Conservation (phyloP, 2,888 invertebrate species). For the Cetonia aurata region DNA sequence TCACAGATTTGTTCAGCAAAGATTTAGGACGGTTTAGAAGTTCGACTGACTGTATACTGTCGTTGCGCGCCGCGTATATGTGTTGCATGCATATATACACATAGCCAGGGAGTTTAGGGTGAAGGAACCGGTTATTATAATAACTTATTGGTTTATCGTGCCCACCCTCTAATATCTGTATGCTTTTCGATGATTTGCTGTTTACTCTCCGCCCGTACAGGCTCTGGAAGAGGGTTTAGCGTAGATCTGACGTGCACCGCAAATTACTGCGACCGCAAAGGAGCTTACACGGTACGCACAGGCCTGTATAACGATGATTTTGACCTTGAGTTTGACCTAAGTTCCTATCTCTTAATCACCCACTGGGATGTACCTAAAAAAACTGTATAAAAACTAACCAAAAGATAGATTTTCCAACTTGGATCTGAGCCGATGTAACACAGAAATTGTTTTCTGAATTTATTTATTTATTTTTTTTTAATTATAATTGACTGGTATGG, state of each 20-base stretch:
- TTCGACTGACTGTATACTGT: conserved; percentile 51
- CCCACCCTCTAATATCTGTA: conserved; percentile 59
- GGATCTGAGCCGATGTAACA: too few species aligned
- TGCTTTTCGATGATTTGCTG: conserved; percentile 63
- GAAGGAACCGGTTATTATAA: conserved; percentile 55
- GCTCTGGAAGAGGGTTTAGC: not conserved
- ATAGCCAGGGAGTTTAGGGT: conserved; percentile 18
- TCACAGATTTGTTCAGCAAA: conserved; percentile 63
- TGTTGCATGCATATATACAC: not conserved
- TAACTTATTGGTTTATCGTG: conserved; percentile 63
- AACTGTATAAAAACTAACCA: too few species aligned
- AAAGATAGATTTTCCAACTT: too few species aligned
- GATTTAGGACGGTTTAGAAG: conserved; percentile 65
- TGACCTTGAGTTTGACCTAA: conserved; percentile 11
- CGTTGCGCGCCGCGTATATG: conserved; percentile 4
- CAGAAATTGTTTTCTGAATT: too few species aligned
- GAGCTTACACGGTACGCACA: conserved; percentile 32
- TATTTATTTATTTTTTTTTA: too few species aligned
- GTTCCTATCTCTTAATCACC: not conserved
- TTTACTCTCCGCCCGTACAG: conserved; percentile 48
- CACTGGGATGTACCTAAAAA: not conserved
- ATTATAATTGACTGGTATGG: too few species aligned
- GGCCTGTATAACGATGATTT: conserved; percentile 7
- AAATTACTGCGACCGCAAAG: conserved; percentile 40
- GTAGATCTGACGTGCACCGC: conserved; percentile 21